A percentile compares a stretch with the other conserved stretches of the same genome.
phyloP scores from a whole-genome alignment of 2,113 vertebrate genomes.

The Tragulus kanchil region DNA sequence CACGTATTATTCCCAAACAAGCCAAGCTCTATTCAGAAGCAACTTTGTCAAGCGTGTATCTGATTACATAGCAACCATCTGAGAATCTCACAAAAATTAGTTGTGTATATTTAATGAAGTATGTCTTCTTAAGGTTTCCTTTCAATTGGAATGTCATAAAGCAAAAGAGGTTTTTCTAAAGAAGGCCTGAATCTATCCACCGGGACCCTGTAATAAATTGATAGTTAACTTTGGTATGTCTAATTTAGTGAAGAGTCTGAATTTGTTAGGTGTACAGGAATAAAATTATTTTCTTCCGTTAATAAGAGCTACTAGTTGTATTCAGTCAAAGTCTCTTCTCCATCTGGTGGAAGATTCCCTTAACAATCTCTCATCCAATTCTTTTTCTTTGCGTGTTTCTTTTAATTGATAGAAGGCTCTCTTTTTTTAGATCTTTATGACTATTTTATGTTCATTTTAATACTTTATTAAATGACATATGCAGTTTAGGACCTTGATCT shows the following conservation, averaged over 20 bases:
- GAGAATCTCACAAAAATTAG: background rate
- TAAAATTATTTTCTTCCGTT: conserved; percentile 31
- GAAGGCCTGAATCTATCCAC: background rate
- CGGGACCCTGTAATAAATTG: background rate
- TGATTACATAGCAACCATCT: background rate
- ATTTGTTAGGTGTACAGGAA: conserved; percentile 27
- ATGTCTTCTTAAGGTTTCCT: background rate
- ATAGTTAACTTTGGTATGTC: conserved; percentile 4
- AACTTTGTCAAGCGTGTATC: background rate
- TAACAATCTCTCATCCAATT: background rate
- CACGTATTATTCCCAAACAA: background rate
- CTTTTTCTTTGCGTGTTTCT: background rate
- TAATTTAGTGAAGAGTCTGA: conserved; percentile 17
- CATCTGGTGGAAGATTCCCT: background rate
- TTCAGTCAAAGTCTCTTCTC: conserved; percentile 10
- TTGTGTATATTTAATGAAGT: background rate
- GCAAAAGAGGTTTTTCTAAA: background rate
- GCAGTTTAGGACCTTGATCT: background rate
- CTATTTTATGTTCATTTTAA: background rate
- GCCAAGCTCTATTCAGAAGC: background rate
- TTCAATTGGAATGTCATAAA: conserved; percentile 8
- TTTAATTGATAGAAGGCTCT: background rate
- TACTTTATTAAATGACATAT: background rate
- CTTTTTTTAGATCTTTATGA: background rate
- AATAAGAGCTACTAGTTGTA: background rate